These are phyloP conservation scores for Micronycteris hirsuta DNA, from an alignment of 2,113 vertebrate genomes.

Conservation along the genomic window DNA sequence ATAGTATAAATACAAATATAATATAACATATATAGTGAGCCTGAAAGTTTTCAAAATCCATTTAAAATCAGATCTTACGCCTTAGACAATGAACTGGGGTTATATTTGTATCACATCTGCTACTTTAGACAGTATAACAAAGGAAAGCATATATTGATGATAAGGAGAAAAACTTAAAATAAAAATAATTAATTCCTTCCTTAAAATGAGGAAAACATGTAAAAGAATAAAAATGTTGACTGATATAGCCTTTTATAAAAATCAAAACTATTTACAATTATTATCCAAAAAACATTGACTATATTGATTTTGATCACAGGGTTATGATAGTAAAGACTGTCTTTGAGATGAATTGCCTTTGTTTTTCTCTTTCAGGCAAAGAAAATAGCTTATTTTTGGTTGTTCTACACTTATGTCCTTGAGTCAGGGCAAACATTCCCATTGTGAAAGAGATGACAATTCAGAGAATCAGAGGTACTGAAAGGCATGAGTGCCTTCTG, in stretches of 20 bases:
- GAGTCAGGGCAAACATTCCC: background rate
- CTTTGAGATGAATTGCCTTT: constrained; percentile 1
- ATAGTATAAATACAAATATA: background rate
- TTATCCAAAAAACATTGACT: background rate
- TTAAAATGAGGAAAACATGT: background rate
- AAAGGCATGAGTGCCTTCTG: background rate
- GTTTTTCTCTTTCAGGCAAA: background rate
- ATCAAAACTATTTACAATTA: background rate
- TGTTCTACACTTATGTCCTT: background rate
- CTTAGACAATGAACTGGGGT: background rate
- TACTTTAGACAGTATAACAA: background rate
- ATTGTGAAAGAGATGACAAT: background rate
- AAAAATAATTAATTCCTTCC: too few species aligned
- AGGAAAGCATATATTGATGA: background rate
- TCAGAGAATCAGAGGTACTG: background rate
- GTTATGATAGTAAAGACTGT: background rate
- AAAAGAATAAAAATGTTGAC: constrained; percentile 8
- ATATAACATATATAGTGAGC: background rate
- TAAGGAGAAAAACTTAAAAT: background rate
- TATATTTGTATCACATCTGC: background rate
- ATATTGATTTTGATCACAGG: background rate
- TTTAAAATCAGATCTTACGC: background rate
- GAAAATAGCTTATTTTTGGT: background rate
- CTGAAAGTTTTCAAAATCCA: background rate
- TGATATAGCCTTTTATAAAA: background rate